A percentile compares a stretch with the other conserved stretches of the same genome.
Conservation (phyloP, 2,797 vertebrate species). For the Typhlichthys subterraneus region DNA sequence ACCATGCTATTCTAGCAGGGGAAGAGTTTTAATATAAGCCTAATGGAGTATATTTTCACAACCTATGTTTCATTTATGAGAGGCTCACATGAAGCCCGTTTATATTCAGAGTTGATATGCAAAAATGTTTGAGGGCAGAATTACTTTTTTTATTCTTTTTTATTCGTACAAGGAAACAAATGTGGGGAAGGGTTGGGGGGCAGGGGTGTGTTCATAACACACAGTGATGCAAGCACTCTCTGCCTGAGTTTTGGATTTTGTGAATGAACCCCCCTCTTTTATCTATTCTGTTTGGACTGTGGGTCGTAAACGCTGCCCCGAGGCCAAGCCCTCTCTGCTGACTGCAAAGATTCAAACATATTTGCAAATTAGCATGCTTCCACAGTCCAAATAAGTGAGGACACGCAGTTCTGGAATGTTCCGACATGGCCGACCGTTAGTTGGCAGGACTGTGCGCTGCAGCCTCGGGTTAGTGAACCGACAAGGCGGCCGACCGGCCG, state of each 20-base stretch:
- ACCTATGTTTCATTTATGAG: conserved; percentile 67
- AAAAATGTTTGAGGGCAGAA: conserved; percentile 17
- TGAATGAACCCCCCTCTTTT: conserved; percentile 62
- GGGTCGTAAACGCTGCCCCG: conserved; percentile 61
- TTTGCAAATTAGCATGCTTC: conserved; percentile 58
- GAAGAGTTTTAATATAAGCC: conserved; percentile 36
- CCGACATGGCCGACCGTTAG: conserved; percentile 40
- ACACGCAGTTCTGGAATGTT: conserved; percentile 29
- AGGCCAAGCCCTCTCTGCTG: conserved; percentile 48
- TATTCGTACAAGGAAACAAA: conserved; percentile 38
- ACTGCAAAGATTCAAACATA: conserved; percentile 45
- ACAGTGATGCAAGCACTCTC: conserved; percentile 34
- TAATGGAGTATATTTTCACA: conserved; percentile 52
- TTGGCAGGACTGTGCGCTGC: conserved; percentile 30
- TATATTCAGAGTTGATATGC: conserved; percentile 52
- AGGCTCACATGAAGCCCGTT: conserved; percentile 49
- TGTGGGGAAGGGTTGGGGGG: conserved; percentile 1
- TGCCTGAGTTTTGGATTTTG: conserved; percentile 51
- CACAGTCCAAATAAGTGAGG: conserved; percentile 40
- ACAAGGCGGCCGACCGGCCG: conserved; percentile 19
- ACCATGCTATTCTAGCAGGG: conserved; percentile 27
- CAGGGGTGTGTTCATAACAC: conserved; percentile 33
- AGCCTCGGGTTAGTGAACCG: conserved; percentile 43
- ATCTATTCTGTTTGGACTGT: conserved; percentile 54
- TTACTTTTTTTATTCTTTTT: conserved; percentile 33